Evolutionary conservation across 2,888 invertebrate species (phyloP).

Genomic region (Lasioglossum calceatum): DNA sequence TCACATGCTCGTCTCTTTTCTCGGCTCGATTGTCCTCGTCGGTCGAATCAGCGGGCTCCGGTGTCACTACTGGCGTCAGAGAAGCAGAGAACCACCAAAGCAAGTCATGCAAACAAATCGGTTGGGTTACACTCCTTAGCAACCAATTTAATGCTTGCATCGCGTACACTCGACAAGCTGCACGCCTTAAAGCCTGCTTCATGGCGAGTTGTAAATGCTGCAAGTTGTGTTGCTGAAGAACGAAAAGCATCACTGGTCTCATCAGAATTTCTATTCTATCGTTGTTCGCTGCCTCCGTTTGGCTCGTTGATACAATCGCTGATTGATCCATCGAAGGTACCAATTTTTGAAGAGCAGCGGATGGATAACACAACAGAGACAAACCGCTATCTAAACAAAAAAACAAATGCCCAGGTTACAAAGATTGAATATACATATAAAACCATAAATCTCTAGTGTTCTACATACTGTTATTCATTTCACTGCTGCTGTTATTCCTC

Average conservation of each 20-base stretch:
- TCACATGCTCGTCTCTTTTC: conserved; percentile 83
- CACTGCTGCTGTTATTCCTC: conserved; percentile 90
- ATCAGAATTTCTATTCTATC: conserved; percentile 88
- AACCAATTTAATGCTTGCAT: conserved; percentile 99
- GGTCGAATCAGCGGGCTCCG: conserved; percentile 81
- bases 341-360: conserved; percentile 93
- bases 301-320: conserved; percentile 84
- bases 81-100: conserved; percentile 98
- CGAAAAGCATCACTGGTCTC: conserved; percentile 95
- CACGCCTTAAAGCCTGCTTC: conserved; percentile 93
- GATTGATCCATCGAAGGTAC: conserved; percentile 88
- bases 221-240: conserved; percentile 94
- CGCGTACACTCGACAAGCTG: conserved; percentile 93
- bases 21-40: conserved; percentile 86
- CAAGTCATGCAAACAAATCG: conserved; percentile 96
- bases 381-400: conserved; percentile 88
- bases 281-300: conserved; percentile 84
- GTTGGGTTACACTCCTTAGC: conserved; percentile 95
- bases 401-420: neutral
- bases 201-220: conserved; percentile 93
- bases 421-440: neutral
- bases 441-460: neutral
- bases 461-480: conserved; percentile 85
- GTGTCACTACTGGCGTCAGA: conserved; percentile 86
- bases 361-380: conserved; percentile 95